These are phyloP conservation scores for Oreotrochilus melanogaster DNA, from an alignment of 2,113 vertebrate genomes.

Conservation along the genomic window DNA sequence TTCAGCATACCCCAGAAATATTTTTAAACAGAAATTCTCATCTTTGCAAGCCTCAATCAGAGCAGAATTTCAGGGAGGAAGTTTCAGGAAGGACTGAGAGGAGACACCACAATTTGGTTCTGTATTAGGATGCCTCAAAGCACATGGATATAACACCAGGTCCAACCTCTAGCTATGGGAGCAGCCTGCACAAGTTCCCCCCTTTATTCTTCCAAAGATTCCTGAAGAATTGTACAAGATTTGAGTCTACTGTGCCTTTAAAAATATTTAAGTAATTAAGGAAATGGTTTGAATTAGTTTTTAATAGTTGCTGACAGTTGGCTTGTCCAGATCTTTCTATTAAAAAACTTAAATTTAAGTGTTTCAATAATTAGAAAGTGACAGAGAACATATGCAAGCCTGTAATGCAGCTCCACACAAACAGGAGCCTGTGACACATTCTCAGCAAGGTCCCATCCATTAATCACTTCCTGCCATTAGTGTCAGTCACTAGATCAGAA, in stretches of 20 bases:
- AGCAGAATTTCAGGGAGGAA: not conserved
- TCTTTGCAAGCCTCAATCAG: not conserved
- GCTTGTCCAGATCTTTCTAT: not conserved
- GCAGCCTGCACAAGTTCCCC: fast-evolving
- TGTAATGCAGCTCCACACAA: not conserved
- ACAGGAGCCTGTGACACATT: not conserved
- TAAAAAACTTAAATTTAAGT: not conserved
- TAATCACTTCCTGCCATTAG: conserved; percentile 52
- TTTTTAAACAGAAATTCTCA: not conserved
- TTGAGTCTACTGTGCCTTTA: not conserved
- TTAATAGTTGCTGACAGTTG: not conserved
- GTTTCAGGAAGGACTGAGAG: fast-evolving
- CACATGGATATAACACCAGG: not conserved
- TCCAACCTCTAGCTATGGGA: fast-evolving
- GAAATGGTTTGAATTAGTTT: not conserved
- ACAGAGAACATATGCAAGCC: not conserved
- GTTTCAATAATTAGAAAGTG: not conserved
- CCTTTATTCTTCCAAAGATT: not conserved
- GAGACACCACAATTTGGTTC: not conserved
- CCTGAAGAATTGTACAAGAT: not conserved
- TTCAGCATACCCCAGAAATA: not conserved
- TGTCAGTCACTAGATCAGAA: not conserved
- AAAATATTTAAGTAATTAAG: not conserved
- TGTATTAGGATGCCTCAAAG: not conserved
- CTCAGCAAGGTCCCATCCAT: not conserved